Base-by-base conservation (phyloP, 2,888 invertebrate species). In the Leucoptera coffeella region DNA sequence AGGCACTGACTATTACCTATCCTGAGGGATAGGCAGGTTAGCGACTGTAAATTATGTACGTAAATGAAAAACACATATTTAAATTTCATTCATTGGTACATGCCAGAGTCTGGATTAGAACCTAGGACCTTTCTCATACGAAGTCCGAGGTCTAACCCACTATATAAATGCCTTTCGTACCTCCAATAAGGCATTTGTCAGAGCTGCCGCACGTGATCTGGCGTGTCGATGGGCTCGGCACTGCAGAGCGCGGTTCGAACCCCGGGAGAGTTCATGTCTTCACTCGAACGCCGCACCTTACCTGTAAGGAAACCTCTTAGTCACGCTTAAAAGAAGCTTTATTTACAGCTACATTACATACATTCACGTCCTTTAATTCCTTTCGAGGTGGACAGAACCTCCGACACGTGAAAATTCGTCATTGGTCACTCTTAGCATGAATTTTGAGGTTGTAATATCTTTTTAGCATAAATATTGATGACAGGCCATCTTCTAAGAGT, bases 121-220 rank as follows among this genome's bases (percentile, higher is more conserved):
- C n/a, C n/a, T n/a, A n/a, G n/a, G n/a, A n/a, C n/a, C n/a, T n/a
- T n/a, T n/a, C n/a, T n/a, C n/a, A n/a, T n/a, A n/a, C n/a, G n/a
- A n/a, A n/a, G n/a, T n/a, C n/a, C n/a, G n/a, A n/a, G n/a, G n/a
- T n/a, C n/a, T n/a, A n/a, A n/a, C n/a, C n/a, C n/a, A n/a, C n/a
- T n/a, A n/a, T n/a, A n/a, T n/a, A n/a, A n/a, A n/a, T n/a, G n/a
- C n/a, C n/a, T n/a, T n/a, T n/a, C n/a, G n/a, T 45, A 76, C 77
- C 76, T 76, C 72, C 77, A 74, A 42, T 61, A 67, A 38, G 74
- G 74, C 55, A 67, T 62, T 54, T 75, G 78, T 79, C 78, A 79
- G 61, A 77, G 77, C 37, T 19, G 19, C 19, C 19, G 8, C 74
- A 74, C 45, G 73, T 69, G 32, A 62, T 50, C 21, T 45, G 67